Evolutionary conservation across 2,888 invertebrate species (phyloP).

Genomic region (Tanypteryx hageni): DNA sequence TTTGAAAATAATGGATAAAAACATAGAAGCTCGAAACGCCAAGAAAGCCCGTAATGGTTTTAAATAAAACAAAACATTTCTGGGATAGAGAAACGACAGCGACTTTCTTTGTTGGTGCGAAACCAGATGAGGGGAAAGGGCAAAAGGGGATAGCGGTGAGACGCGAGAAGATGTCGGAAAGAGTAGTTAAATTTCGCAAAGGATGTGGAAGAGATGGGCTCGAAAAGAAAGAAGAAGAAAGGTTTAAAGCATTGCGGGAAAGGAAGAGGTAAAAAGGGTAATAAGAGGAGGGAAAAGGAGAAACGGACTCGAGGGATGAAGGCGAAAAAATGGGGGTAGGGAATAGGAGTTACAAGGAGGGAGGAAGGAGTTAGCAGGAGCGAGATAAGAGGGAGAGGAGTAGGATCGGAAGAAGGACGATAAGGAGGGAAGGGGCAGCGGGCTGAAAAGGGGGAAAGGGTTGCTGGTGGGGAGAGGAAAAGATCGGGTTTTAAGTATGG

Average conservation of each 20-base stretch:
- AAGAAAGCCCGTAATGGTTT: neutral
- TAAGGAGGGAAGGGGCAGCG: neutral
- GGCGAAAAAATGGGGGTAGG: neutral
- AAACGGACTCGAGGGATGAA: neutral
- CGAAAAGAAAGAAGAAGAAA: neutral
- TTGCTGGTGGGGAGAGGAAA: neutral
- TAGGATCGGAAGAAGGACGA: neutral
- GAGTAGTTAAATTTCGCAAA: constrained; percentile 25
- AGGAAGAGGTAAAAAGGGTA: neutral
- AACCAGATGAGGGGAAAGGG: neutral
- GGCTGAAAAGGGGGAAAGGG: neutral
- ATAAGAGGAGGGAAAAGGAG: neutral
- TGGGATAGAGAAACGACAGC: neutral
- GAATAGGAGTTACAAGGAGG: neutral
- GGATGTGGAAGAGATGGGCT: constrained; percentile 1
- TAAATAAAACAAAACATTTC: neutral
- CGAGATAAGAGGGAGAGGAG: neutral
- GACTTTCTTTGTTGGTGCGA: neutral
- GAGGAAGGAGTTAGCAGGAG: neutral
- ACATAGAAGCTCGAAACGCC: neutral
- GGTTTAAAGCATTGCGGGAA: neutral
- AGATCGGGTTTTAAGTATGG: neutral
- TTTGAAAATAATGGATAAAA: neutral
- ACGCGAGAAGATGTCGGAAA: neutral
- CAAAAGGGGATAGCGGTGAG: neutral